Evolutionary conservation across 2,797 vertebrate species (phyloP), one percentile per base, ranked within the genome.

Genomic region (Epinephelus malabaricus): DNA sequence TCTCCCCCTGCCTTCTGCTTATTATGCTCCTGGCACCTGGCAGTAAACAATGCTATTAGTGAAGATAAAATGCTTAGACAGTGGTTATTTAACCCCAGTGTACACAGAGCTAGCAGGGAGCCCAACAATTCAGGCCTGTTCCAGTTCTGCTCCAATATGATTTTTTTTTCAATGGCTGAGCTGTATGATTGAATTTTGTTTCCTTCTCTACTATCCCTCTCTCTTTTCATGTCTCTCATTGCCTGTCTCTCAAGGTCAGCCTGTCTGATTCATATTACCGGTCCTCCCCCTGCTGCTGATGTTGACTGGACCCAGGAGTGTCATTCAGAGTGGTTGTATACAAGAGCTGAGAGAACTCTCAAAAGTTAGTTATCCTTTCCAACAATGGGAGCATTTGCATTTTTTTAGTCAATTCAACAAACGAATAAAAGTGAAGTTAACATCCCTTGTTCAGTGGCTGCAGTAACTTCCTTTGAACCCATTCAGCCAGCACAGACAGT

Each of bases 231-330:
- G 25, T 62, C 74, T 10, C 55, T 77, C 69, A 5, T 60, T 46
- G 40, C 47, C 69, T 2, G 21, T 58, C 81, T 69, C 72, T 83
- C 85, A 90, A 90, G 89, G 90, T 92, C 91, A 85, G 64, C 50
- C 43, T 18, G 13, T 73, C 63, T 86, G 87, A 86, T 64, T 90
- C 81, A 70, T 81, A 50, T 86, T 78, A 66, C 62, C 47, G 14
- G 17, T 45, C 6, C 49, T 72, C 34, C 34, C 34, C 34, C 54
- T 60, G 50, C 76, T 73, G 69, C 74, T 76, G 56, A 80, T 76
- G 78, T 78, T 66, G 67, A 72, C 80, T 72, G 54, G 17, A 76
- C 71, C 67, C 45, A 9, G 51, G 59, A 69, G 51, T 34, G 65
- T 49, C 49, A 56, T 71, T 75, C 50, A 61, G 21, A 72, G 64